Evolutionary conservation across 2,888 invertebrate species (phyloP).

Genomic region (Nemotelus nigrinus): DNA sequence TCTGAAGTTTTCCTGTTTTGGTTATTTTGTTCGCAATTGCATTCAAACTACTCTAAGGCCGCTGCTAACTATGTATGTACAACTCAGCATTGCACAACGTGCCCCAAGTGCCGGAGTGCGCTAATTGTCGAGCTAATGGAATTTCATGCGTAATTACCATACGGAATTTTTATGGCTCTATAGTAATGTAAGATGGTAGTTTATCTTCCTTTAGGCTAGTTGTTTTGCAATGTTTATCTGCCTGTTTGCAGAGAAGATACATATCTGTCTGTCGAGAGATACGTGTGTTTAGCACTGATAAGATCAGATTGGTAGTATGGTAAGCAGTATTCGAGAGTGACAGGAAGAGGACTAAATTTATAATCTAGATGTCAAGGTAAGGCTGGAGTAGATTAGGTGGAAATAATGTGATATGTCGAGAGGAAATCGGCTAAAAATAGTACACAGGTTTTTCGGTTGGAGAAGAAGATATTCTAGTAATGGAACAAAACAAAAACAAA

Average conservation of each 20-base stretch:
- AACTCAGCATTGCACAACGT: background rate
- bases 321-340: conserved; percentile 10
- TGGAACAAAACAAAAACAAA: no score
- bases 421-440: no score
- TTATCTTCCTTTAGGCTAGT: conserved; percentile 21
- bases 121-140: conserved; percentile 41
- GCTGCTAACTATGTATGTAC: no score
- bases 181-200: background rate
- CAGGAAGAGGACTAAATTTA: conserved; percentile 9
- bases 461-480: no score
- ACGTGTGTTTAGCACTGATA: background rate
- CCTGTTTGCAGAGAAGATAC: conserved; percentile 13
- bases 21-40: no score
- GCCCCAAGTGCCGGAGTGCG: background rate
- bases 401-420: no score
- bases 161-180: conserved; percentile 4
- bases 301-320: conserved; percentile 12
- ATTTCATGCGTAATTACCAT: conserved; percentile 40
- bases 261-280: background rate
- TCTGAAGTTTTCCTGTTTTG: background rate
- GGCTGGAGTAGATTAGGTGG: no score
- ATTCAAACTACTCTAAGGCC: no score
- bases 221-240: conserved; percentile 28
- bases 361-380: conserved; percentile 33
- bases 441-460: no score